Percentiles rank a stretch among this genome's conserved stretches.
These are phyloP conservation scores for Ips typographus DNA, from an alignment of 1,140 invertebrate genomes.

Conservation along the genomic window DNA sequence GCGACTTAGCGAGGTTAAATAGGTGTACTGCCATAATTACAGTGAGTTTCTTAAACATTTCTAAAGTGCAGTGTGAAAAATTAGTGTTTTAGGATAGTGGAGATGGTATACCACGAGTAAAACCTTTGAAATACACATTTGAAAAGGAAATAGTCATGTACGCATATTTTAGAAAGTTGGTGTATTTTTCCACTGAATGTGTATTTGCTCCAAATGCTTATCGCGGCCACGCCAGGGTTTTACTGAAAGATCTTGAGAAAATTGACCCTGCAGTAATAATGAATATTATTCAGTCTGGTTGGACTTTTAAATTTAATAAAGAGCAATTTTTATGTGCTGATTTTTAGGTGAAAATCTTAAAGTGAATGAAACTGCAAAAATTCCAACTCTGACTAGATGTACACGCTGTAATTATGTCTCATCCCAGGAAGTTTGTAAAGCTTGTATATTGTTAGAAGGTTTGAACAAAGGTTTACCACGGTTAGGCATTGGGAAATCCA, in stretches of 20 bases:
- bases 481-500: slow-evolving; percentile 82
- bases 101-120: slow-evolving; percentile 88
- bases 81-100: slow-evolving; percentile 63
- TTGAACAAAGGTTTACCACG: slow-evolving; percentile 90
- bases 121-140: slow-evolving; percentile 98
- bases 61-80: slow-evolving; percentile 27
- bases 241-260: slow-evolving; percentile 95
- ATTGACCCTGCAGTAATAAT: slow-evolving; percentile 91
- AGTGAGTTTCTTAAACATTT: slow-evolving; percentile 55
- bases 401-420: slow-evolving; percentile 91
- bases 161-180: slow-evolving; percentile 94
- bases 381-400: slow-evolving; percentile 82
- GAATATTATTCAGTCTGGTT: slow-evolving; percentile 96
- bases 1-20: slow-evolving; percentile 91
- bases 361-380: slow-evolving; percentile 77
- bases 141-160: slow-evolving; percentile 99
- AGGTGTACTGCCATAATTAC: slow-evolving; percentile 89
- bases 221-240: slow-evolving; percentile 87
- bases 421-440: slow-evolving; percentile 95
- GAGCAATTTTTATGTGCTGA: slow-evolving; percentile 20
- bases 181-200: slow-evolving; percentile 99
- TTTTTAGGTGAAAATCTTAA: slow-evolving; percentile 80
- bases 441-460: slow-evolving; percentile 93
- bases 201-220: slow-evolving; percentile 98
- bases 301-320: background rate